These are phyloP conservation scores for Spermophilus dauricus DNA, from an alignment of 2,113 vertebrate species.

Conservation along the genomic window DNA sequence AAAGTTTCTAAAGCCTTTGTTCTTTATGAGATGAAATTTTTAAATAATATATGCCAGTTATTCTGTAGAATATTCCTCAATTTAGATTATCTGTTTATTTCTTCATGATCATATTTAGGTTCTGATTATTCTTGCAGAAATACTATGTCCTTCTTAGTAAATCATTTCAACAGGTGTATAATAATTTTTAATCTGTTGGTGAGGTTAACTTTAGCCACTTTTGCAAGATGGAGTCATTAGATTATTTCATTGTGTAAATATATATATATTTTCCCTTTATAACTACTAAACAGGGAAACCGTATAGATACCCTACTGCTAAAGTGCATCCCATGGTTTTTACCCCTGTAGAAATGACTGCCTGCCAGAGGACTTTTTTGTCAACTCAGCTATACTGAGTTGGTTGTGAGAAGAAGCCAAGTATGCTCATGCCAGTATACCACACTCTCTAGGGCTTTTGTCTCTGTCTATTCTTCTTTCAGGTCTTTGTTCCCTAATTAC, in stretches of 20 bases:
- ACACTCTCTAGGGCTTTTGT: neutral
- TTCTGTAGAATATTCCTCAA: neutral
- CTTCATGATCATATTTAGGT: constrained; percentile 6
- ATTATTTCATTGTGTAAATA: neutral
- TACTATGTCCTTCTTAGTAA: neutral
- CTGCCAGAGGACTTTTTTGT: neutral
- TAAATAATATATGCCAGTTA: neutral
- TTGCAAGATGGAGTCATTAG: neutral
- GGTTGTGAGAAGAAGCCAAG: neutral
- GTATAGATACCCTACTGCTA: neutral
- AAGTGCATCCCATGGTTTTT: neutral
- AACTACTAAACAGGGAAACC: neutral
- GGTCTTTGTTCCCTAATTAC: neutral
- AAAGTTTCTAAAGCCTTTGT: neutral
- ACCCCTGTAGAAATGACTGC: neutral
- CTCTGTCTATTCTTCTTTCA: neutral
- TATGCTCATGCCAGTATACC: too few relatives aligned
- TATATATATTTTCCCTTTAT: neutral
- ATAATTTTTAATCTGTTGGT: neutral
- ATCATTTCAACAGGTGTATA: neutral
- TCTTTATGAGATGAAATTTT: neutral
- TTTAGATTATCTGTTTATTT: neutral
- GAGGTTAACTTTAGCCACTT: neutral
- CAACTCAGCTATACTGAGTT: neutral
- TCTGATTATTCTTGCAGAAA: neutral